These are phyloP conservation scores for Amniataba percoides DNA, from an alignment of 2,797 vertebrate genomes.

Conservation along the genomic window DNA sequence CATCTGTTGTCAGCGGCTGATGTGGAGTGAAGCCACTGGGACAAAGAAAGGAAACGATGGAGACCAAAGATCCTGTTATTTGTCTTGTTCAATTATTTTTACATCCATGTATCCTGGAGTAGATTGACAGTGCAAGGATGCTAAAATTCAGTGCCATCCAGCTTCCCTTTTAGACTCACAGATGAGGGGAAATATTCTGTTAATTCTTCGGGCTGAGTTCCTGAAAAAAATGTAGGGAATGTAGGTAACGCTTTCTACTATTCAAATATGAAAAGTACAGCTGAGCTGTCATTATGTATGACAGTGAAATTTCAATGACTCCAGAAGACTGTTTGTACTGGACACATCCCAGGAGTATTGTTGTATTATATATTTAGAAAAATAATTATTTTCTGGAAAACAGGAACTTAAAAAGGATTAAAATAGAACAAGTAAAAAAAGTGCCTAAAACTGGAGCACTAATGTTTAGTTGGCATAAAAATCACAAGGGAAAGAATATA, in stretches of 20 bases:
- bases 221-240: not conserved
- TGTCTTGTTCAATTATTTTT: constrained; percentile 31
- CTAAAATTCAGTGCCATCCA: constrained; percentile 11
- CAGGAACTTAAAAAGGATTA: not conserved
- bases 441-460: not conserved
- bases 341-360: not conserved
- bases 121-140: constrained; percentile 9
- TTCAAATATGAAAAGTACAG: constrained; percentile 1
- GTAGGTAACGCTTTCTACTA: not conserved
- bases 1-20: constrained; percentile 21
- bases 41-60: constrained; percentile 51
- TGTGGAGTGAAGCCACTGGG: constrained; percentile 43
- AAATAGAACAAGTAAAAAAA: not conserved
- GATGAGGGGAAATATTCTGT: not conserved
- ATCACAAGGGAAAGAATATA: not conserved
- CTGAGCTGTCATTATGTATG: not conserved
- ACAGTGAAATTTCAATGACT: not conserved
- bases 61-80: constrained; percentile 40
- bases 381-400: not conserved
- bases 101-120: constrained; percentile 19
- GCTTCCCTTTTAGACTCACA: not conserved
- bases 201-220: not conserved
- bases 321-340: not conserved
- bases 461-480: not conserved
- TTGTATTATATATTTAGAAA: not conserved